phyloP scores from a whole-genome alignment of 2,888 invertebrate genomes.

The Ctena decussata region DNA sequence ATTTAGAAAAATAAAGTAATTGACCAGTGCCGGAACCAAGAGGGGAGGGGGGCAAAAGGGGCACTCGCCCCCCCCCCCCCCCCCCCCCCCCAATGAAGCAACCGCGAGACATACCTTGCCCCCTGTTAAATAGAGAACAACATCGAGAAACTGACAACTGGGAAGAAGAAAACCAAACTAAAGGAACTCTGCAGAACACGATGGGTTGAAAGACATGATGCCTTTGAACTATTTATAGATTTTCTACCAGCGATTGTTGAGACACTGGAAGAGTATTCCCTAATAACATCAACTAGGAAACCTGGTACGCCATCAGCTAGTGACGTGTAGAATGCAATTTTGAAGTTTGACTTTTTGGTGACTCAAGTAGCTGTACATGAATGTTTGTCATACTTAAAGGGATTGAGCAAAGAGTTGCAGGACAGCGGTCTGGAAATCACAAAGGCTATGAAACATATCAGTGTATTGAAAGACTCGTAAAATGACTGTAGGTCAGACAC shows the following conservation, averaged over 20 bases:
- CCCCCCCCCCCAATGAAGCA: too few relatives aligned
- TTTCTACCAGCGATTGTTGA: constrained; percentile 34
- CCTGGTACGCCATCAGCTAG: neutral
- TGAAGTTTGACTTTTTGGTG: neutral
- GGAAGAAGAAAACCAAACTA: constrained; percentile 21
- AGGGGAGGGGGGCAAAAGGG: too few relatives aligned
- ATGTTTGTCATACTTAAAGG: neutral
- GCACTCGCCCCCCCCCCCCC: too few relatives aligned
- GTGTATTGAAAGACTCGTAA: neutral
- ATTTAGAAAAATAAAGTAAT: too few relatives aligned
- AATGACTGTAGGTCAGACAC: neutral
- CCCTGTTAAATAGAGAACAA: neutral
- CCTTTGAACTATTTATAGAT: constrained; percentile 25
- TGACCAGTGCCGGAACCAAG: too few relatives aligned
- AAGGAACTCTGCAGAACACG: constrained; percentile 33
- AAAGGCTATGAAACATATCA: neutral
- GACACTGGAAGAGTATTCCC: neutral
- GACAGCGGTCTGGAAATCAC: neutral
- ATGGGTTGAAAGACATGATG: constrained; percentile 47
- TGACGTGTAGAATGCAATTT: neutral
- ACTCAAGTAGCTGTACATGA: neutral
- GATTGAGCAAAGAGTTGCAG: neutral
- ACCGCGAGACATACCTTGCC: too few relatives aligned
- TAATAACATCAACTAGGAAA: neutral
- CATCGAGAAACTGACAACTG: neutral